phyloP scores from a whole-genome alignment of 1,140 invertebrate genomes.

The Calliopsis andreniformis region DNA sequence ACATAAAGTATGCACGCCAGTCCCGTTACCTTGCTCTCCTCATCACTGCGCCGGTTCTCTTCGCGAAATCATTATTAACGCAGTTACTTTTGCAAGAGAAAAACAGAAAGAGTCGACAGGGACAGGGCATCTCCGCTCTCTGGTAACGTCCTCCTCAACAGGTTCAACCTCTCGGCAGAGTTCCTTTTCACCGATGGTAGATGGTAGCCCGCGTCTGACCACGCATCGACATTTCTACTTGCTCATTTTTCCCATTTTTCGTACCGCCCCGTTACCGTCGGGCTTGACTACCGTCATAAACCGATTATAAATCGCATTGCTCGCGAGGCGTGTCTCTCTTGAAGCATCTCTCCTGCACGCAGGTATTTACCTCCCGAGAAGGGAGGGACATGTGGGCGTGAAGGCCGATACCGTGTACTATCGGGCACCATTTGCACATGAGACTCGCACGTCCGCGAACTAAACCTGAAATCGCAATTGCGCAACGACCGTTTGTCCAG shows the following conservation, averaged over 20 bases:
- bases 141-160: not conserved
- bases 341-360: not conserved
- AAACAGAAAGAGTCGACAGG: too few species aligned
- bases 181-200: not conserved
- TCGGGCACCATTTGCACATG: not conserved
- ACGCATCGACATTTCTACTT: conserved; percentile 47
- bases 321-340: conserved; percentile 1
- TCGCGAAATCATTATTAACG: not conserved
- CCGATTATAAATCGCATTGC: conserved; percentile 51
- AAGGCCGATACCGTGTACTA: conserved; percentile 32
- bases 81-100: too few species aligned
- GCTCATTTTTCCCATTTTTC: conserved; percentile 12
- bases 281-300: conserved; percentile 5
- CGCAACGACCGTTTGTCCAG: not conserved
- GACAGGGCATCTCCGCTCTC: not conserved
- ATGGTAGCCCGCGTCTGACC: conserved; percentile 16
- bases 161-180: not conserved
- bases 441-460: not conserved
- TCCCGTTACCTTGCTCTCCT: not conserved
- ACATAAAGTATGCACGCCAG: too few species aligned
- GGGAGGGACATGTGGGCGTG: conserved; percentile 35
- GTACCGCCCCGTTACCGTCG: not conserved
- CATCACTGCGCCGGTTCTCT: not conserved
- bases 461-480: conserved; percentile 12
- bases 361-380: conserved; percentile 29